phyloP scores from a whole-genome alignment of 2,113 vertebrate species.

The Labeo catla region DNA sequence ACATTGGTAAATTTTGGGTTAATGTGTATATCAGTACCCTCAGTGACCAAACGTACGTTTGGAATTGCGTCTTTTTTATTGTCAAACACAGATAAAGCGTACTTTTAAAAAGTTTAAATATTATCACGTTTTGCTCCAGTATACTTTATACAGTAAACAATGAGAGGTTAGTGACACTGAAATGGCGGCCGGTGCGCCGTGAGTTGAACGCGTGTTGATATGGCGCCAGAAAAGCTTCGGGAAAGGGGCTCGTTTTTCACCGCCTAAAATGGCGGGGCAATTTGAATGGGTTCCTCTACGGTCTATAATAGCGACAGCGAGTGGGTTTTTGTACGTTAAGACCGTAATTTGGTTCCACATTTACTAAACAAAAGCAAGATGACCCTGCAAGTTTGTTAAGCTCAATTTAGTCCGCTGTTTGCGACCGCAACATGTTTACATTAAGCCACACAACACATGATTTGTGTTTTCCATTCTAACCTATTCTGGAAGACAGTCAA shows the following conservation, averaged over 20 bases:
- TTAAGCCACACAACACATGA: neutral
- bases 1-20: neutral
- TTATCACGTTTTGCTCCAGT: neutral
- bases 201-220: neutral
- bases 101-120: neutral
- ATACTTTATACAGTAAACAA: neutral
- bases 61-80: neutral
- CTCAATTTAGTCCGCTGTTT: neutral
- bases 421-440: neutral
- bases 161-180: neutral
- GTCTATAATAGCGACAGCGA: neutral
- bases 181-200: neutral
- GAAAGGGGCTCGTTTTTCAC: neutral
- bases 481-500: neutral
- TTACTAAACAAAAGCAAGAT: neutral
- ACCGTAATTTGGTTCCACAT: neutral
- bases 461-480: neutral
- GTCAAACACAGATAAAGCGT: neutral
- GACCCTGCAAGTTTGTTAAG: neutral
- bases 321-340: neutral
- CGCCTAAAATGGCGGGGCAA: neutral
- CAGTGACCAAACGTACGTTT: neutral
- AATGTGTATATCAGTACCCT: neutral
- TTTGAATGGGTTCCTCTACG: neutral
- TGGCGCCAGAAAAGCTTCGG: neutral